Percentiles rank a stretch among this genome's conserved stretches.
phyloP scores from a whole-genome alignment of 2,113 vertebrate species.

The Sturnus vulgaris region DNA sequence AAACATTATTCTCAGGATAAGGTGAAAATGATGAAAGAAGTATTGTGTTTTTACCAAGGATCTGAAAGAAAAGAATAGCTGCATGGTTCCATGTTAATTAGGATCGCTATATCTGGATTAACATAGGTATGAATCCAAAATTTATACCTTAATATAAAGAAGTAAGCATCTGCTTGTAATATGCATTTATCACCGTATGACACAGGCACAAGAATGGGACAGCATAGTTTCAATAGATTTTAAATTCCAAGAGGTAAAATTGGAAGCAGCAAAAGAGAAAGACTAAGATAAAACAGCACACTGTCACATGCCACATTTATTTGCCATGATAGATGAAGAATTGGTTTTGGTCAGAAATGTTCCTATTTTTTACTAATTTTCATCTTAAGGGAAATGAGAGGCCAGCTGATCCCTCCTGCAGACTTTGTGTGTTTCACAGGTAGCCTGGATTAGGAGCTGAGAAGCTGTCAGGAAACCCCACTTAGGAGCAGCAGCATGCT shows the following conservation, averaged over 20 bases:
- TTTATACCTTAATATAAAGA: neutral
- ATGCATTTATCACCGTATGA: neutral
- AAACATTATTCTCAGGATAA: neutral
- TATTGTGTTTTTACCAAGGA: neutral
- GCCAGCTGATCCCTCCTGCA: neutral
- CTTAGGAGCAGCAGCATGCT: neutral
- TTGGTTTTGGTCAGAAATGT: neutral
- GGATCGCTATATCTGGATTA: neutral
- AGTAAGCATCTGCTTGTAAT: neutral
- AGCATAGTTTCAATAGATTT: neutral
- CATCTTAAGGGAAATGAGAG: neutral
- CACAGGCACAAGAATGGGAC: neutral
- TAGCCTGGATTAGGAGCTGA: neutral
- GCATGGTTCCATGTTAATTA: neutral
- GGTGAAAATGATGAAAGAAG: neutral
- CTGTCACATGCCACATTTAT: neutral
- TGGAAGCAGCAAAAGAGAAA: neutral
- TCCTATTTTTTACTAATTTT: neutral
- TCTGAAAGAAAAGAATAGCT: neutral
- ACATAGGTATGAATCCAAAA: neutral
- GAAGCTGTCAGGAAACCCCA: neutral
- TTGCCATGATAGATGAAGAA: accelerated
- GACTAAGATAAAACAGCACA: neutral
- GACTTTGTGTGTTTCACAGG: neutral
- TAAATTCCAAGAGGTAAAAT: neutral